Conservation (phyloP, 2,888 invertebrate genomes). For the Agrenia bidenticulata region DNA sequence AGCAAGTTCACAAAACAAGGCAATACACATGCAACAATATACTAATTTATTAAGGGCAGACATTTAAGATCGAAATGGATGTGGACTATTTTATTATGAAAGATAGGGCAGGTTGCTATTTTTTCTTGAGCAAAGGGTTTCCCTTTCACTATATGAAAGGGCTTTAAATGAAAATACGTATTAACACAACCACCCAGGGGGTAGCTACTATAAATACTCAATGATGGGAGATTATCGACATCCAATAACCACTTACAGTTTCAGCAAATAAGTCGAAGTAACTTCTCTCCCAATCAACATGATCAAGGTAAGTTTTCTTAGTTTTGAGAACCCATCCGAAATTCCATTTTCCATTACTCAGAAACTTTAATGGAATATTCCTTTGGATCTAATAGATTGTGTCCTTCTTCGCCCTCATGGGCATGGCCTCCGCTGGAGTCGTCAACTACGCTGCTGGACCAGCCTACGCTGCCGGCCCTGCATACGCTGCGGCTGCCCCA, state of each 20-base stretch:
- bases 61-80: conserved; percentile 5
- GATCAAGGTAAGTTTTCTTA: conserved; percentile 32
- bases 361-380: conserved; percentile 1
- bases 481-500: conserved; percentile 21
- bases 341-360: neutral
- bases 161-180: neutral
- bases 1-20: conserved; percentile 28
- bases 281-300: conserved; percentile 22
- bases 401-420: conserved; percentile 25
- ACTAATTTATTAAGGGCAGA: conserved; percentile 20
- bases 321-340: neutral
- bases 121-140: neutral
- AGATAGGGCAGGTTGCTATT: conserved; percentile 12
- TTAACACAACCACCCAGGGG: conserved; percentile 3
- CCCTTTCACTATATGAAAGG: conserved; percentile 17
- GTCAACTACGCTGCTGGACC: conserved; percentile 3
- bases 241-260: conserved; percentile 7
- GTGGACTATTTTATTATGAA: conserved; percentile 16
- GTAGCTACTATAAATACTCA: conserved; percentile 14
- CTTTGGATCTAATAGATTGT: conserved; percentile 13
- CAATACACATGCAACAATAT: neutral
- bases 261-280: conserved; percentile 5
- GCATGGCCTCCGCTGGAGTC: conserved; percentile 4
- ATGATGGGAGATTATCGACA: conserved; percentile 1
- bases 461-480: conserved; percentile 18